Conservation (phyloP, 2,888 invertebrate genomes). For the Morpho deidamia region DNA sequence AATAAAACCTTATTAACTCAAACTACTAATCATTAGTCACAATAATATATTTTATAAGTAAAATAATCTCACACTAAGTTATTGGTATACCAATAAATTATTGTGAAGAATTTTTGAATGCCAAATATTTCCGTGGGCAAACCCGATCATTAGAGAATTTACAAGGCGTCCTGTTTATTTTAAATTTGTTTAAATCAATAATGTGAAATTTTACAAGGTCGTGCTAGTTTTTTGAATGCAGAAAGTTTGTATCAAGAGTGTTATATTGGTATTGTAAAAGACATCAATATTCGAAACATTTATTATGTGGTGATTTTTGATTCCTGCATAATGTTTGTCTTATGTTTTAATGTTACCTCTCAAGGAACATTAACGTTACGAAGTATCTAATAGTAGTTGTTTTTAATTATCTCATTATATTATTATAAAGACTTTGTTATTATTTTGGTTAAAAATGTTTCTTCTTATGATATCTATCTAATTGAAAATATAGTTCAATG, state of each 20-base stretch:
- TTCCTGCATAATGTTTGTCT: constrained; percentile 10
- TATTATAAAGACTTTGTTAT: no score
- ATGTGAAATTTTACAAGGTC: constrained; percentile 33
- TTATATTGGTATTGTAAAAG: constrained; percentile 8
- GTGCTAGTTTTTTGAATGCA: constrained; percentile 23
- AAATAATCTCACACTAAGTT: constrained; percentile 1
- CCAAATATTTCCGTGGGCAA: constrained; percentile 26
- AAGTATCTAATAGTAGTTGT: no score
- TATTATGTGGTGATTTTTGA: constrained; percentile 5
- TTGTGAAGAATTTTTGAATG: constrained; percentile 4
- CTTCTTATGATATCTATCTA: no score
- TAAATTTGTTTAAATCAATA: constrained; percentile 30
- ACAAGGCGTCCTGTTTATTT: constrained; percentile 19
- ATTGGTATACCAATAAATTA: constrained; percentile 1
- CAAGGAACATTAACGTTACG: no score
- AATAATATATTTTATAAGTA: constrained; percentile 1
- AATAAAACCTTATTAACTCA: background rate
- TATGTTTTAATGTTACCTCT: background rate
- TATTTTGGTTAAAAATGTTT: no score
- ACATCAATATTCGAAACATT: constrained; percentile 12
- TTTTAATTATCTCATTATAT: no score
- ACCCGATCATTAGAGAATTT: constrained; percentile 28
- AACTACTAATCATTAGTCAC: constrained; percentile 1
- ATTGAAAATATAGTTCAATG: no score
- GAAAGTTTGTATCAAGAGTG: constrained; percentile 3